Base-by-base conservation (phyloP, 2,113 vertebrate genomes). In the Dermatemys mawii region DNA sequence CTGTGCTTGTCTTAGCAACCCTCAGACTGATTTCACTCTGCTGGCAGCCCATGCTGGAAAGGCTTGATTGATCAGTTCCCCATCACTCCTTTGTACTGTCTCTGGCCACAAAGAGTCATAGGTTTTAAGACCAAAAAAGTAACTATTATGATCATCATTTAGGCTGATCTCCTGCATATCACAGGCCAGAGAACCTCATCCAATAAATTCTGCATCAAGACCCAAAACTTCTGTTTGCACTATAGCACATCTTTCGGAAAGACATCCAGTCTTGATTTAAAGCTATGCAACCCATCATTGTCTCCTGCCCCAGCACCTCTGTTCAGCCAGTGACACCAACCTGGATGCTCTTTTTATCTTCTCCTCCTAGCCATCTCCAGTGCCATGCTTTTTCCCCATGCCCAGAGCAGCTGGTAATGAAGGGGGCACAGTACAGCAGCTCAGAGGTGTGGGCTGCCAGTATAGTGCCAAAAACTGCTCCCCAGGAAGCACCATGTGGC, bases 361-460 rank as follows among this genome's bases (percentile, higher is more conserved):
- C 29, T 60, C 29, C 16, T 63, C 32, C 32, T 32, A 63, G 32
- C 32, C 16, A 63, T 17, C 32, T n/a, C 32, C 7, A n/a, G 7
- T 14, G 3, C 35, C 60, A 5, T 0, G 2, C 32, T 63, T n/a
- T 35, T n/a, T n/a, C 5, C 5, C 16, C n/a, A n/a, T n/a, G n/a
- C 11, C 54, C 11, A 51, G 51, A 21, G 16, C 51, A 19, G 5
- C 51, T 4, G 10, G 54, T 55, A 27, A 11, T 27, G 4, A 55
- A 27, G 26, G 26, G 26, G 26, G 54, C 54, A 55, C 26, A 3
- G 11, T 55, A 27, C 54, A 27, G 54, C 26, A 55, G 54, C 5
- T 11, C 54, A 55, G 26, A 55, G 54, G 54, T 26, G 54, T 2
- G 54, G 11, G 11, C 26, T 55, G 54, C 26, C 26, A 55, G 2